Conservation (phyloP, 2,888 invertebrate species). For the Parascotia fuliginaria region DNA sequence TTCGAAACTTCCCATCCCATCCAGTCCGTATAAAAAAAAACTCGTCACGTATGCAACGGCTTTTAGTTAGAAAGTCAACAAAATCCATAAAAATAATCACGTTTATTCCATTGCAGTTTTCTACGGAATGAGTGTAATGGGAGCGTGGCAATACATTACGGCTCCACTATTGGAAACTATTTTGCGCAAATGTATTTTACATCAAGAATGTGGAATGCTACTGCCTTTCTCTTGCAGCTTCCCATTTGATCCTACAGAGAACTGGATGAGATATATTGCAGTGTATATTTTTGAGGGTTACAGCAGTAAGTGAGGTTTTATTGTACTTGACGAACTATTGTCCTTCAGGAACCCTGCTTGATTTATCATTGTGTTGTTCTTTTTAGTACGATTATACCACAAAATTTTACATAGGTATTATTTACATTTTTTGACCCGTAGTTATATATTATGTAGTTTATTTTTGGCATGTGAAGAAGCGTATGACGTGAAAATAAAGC, state of each 20-base stretch:
- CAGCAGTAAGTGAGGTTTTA: slow-evolving; percentile 54
- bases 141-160: slow-evolving; percentile 53
- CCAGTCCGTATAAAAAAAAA: no score
- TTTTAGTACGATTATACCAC: no score
- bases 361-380: slow-evolving; percentile 36
- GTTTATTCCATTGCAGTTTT: slow-evolving; percentile 49
- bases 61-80: no score
- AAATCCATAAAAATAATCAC: no score
- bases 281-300: slow-evolving; percentile 59
- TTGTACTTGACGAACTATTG: slow-evolving; percentile 35
- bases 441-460: neutral
- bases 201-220: slow-evolving; percentile 49
- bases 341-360: slow-evolving; percentile 36
- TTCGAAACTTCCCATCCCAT: no score
- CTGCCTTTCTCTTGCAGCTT: slow-evolving; percentile 58
- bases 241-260: slow-evolving; percentile 55
- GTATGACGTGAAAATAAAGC: no score
- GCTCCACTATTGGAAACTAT: slow-evolving; percentile 51
- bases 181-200: slow-evolving; percentile 46
- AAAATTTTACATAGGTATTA: neutral
- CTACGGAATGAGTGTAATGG: slow-evolving; percentile 54
- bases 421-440: slow-evolving; percentile 1
- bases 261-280: slow-evolving; percentile 55
- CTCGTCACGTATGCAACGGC: no score
- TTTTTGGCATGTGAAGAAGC: no score